phyloP scores from a whole-genome alignment of 2,113 vertebrate species.

The Aix galericulata region DNA sequence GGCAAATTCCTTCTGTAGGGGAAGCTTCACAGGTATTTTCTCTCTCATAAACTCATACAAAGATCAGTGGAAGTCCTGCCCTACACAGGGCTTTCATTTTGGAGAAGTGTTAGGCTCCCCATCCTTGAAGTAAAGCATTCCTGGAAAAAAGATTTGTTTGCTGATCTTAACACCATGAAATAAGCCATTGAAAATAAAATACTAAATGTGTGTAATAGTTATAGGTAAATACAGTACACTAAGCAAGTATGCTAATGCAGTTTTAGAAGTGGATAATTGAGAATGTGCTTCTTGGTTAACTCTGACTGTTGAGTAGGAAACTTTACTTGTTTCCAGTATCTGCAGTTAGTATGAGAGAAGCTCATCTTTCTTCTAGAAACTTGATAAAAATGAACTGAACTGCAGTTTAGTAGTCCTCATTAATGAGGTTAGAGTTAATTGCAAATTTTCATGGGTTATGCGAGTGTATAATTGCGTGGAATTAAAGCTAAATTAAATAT shows the following conservation, averaged over 20 bases:
- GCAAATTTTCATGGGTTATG: slow-evolving; percentile 68
- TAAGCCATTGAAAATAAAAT: not conserved
- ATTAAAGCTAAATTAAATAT: slow-evolving; percentile 76
- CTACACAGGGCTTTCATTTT: not conserved
- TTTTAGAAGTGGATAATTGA: slow-evolving; percentile 29
- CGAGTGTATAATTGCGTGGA: slow-evolving; percentile 72
- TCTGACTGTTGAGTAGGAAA: slow-evolving; percentile 14
- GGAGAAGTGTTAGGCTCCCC: not conserved
- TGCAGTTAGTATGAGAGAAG: slow-evolving; percentile 1
- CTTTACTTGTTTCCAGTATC: slow-evolving; percentile 11
- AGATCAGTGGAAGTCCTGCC: not conserved
- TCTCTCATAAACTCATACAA: not conserved
- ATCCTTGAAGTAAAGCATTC: not conserved
- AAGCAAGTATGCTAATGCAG: not conserved
- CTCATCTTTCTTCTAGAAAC: slow-evolving; percentile 13
- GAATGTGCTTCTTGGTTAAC: not conserved
- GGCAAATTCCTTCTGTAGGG: not conserved
- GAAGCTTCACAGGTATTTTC: not conserved
- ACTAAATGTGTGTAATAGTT: not conserved
- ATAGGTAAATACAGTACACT: not conserved
- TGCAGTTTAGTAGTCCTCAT: slow-evolving; percentile 62
- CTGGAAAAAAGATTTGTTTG: not conserved
- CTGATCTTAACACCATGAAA: not conserved
- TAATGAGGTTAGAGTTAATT: slow-evolving; percentile 74
- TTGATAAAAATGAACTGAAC: slow-evolving; percentile 43